These are phyloP conservation scores for Tichodroma muraria DNA, from an alignment of 2,113 vertebrate species.

Conservation along the genomic window DNA sequence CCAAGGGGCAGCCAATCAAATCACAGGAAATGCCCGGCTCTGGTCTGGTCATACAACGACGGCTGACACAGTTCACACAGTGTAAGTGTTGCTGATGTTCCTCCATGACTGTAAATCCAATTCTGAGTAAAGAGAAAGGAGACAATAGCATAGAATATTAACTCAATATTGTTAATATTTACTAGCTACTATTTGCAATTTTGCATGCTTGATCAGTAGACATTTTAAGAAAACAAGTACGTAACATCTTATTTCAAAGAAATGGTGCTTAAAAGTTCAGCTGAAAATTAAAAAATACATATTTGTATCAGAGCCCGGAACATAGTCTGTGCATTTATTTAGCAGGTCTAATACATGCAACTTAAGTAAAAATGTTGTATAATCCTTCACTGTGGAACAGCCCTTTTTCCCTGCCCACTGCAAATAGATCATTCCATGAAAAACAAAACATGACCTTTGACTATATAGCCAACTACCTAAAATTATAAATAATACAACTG, in stretches of 20 bases:
- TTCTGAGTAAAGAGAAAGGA: slow-evolving; percentile 56
- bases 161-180: background rate
- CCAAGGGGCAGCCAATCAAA: slow-evolving; percentile 81
- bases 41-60: slow-evolving; percentile 84
- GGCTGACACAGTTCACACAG: slow-evolving; percentile 88
- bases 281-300: background rate
- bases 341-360: background rate
- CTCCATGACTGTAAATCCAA: slow-evolving; percentile 75
- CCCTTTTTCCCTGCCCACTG: background rate
- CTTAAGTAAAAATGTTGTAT: background rate
- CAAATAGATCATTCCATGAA: background rate
- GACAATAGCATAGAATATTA: background rate
- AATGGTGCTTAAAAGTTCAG: background rate
- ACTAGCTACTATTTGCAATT: background rate
- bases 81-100: slow-evolving; percentile 80
- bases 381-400: background rate
- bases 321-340: background rate
- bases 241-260: background rate
- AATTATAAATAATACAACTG: background rate
- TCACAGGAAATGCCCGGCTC: slow-evolving; percentile 86
- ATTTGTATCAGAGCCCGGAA: background rate
- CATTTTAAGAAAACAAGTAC: background rate
- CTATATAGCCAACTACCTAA: background rate
- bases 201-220: background rate
- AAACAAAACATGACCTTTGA: background rate